These are phyloP conservation scores for Dynastes grantii DNA, from an alignment of 2,888 invertebrate genomes.

Conservation along the genomic window DNA sequence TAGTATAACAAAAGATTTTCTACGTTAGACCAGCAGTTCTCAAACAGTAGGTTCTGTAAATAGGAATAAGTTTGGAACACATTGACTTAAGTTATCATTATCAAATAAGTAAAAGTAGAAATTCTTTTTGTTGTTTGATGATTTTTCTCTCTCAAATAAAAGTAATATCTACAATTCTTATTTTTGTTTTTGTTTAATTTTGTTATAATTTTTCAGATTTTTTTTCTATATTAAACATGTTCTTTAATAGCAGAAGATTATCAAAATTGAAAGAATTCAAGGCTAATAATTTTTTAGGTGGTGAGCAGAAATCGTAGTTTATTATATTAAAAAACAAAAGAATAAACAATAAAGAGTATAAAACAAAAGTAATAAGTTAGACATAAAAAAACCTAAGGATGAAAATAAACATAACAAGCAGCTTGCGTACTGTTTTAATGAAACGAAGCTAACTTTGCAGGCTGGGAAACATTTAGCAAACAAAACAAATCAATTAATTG, in stretches of 20 bases:
- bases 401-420: slow-evolving; percentile 46
- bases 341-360: slow-evolving; percentile 31
- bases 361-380: slow-evolving; percentile 19
- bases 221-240: slow-evolving; percentile 53
- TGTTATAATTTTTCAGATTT: slow-evolving; percentile 53
- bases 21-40: background rate
- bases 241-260: slow-evolving; percentile 52
- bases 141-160: background rate
- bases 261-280: slow-evolving; percentile 54
- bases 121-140: slow-evolving; percentile 30
- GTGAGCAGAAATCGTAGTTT: slow-evolving; percentile 63
- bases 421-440: slow-evolving; percentile 50
- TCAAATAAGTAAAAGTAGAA: slow-evolving; percentile 9
- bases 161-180: background rate
- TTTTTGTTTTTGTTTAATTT: slow-evolving; percentile 49
- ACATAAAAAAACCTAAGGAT: slow-evolving; percentile 38
- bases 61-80: background rate
- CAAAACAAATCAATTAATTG: slow-evolving; percentile 39
- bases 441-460: slow-evolving; percentile 50
- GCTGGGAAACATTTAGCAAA: slow-evolving; percentile 47
- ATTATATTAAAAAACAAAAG: slow-evolving; percentile 44
- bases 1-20: slow-evolving; percentile 20
- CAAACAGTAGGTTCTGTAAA: too few species aligned
- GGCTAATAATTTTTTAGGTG: slow-evolving; percentile 58
- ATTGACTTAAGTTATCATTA: background rate